These are phyloP conservation scores for Cephus nigrinus DNA, from an alignment of 2,888 invertebrate species.

Conservation along the genomic window DNA sequence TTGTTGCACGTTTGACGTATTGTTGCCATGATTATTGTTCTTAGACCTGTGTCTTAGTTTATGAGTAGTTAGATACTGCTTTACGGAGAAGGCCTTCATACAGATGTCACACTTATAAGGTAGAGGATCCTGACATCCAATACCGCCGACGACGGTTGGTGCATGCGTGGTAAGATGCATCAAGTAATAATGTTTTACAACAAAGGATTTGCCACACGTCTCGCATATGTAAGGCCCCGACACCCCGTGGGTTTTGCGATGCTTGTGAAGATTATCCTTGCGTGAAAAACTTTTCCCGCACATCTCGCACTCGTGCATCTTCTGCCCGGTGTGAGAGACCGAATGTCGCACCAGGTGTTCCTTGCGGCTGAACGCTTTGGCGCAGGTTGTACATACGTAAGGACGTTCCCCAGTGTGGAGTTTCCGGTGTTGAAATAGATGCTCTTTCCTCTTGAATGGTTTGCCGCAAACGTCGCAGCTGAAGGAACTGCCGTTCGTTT, in stretches of 20 bases:
- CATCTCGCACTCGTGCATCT: constrained; percentile 74
- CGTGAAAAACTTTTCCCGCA: constrained; percentile 71
- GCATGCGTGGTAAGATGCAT: constrained; percentile 72
- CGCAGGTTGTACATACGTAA: constrained; percentile 74
- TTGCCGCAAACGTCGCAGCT: constrained; percentile 73
- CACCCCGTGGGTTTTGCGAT: constrained; percentile 72
- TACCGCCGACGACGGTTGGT: constrained; percentile 46
- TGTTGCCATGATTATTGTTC: constrained; percentile 60
- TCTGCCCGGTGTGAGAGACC: constrained; percentile 76
- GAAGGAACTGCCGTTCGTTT: constrained; percentile 50
- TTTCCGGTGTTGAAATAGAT: constrained; percentile 76
- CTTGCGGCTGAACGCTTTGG: constrained; percentile 76
- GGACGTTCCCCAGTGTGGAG: constrained; percentile 76
- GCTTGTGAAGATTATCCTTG: constrained; percentile 72
- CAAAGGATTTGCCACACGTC: constrained; percentile 75
- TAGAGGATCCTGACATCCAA: constrained; percentile 52
- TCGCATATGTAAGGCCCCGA: constrained; percentile 73
- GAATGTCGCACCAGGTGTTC: constrained; percentile 77
- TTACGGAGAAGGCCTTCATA: constrained; percentile 71
- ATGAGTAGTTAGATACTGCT: constrained; percentile 74
- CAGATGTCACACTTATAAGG: constrained; percentile 73
- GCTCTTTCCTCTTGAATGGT: constrained; percentile 77
- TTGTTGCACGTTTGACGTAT: constrained; percentile 39
- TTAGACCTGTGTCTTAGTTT: constrained; percentile 71
- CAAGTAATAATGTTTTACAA: constrained; percentile 75